Percentiles rank a stretch among this genome's conserved stretches.
These are phyloP conservation scores for Archips xylosteana DNA, from an alignment of 2,888 invertebrate species.

Conservation along the genomic window DNA sequence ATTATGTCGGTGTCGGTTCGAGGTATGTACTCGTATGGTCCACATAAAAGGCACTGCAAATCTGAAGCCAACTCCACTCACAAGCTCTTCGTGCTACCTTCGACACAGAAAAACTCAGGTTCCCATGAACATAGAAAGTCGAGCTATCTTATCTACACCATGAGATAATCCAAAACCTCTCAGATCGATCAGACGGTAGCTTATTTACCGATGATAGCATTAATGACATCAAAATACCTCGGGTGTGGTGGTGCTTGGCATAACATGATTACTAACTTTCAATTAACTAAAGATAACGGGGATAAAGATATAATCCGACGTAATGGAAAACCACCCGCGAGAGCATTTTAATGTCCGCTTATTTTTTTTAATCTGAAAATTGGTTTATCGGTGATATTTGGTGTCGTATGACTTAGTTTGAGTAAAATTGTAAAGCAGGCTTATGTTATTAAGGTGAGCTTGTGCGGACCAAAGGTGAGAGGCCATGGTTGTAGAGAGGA, in stretches of 20 bases:
- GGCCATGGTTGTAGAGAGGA: too few relatives aligned
- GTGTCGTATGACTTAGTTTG: not conserved
- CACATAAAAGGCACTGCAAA: too few relatives aligned
- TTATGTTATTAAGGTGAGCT: too few relatives aligned
- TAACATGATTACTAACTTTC: constrained; percentile 57
- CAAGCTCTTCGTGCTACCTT: too few relatives aligned
- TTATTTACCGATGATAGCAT: constrained; percentile 49
- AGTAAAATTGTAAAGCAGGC: not conserved
- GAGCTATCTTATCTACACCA: not conserved
- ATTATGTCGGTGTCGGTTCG: too few relatives aligned
- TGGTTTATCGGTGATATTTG: not conserved
- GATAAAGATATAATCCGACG: constrained; percentile 53
- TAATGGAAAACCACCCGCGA: constrained; percentile 59
- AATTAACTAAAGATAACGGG: constrained; percentile 60
- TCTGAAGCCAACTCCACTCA: too few relatives aligned
- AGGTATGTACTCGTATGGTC: too few relatives aligned
- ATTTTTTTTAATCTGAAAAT: not conserved
- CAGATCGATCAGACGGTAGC: constrained; percentile 34
- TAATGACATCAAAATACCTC: constrained; percentile 42
- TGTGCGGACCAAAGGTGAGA: too few relatives aligned
- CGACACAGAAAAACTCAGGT: constrained; percentile 43
- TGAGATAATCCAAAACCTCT: constrained; percentile 20
- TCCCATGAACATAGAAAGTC: not conserved
- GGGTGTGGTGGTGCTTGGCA: constrained; percentile 30
- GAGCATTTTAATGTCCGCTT: constrained; percentile 6